Conservation (phyloP, 2,113 vertebrate genomes). For the Platichthys stellatus region DNA sequence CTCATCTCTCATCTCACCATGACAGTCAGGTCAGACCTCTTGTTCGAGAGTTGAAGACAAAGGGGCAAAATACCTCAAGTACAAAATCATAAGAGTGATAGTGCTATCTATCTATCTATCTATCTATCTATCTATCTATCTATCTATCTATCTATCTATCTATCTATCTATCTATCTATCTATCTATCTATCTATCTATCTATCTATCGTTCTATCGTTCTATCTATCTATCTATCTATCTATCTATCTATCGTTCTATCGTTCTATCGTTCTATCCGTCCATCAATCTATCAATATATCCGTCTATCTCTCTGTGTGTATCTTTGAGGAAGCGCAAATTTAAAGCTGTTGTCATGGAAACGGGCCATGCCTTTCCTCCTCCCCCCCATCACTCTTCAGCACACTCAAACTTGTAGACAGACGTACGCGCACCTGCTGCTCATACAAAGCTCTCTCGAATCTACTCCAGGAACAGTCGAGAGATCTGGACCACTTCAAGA, state of each 20-base stretch:
- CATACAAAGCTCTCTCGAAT: constrained; percentile 7
- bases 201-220: constrained; percentile 2
- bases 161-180: constrained; percentile 23
- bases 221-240: constrained; percentile 31
- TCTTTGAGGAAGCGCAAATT: constrained; percentile 68
- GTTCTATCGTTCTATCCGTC: no score
- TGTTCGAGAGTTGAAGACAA: neutral
- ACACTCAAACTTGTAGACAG: constrained; percentile 51
- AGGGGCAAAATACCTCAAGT: neutral
- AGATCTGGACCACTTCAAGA: constrained; percentile 43
- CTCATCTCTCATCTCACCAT: neutral
- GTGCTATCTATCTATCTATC: constrained; percentile 17
- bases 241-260: constrained; percentile 28
- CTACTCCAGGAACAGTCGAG: constrained; percentile 45
- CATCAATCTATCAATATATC: constrained; percentile 33
- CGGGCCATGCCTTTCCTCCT: constrained; percentile 64
- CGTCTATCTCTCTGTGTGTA: constrained; percentile 25
- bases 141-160: constrained; percentile 34
- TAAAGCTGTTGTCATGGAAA: constrained; percentile 82
- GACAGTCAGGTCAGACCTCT: neutral
- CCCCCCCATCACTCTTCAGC: constrained; percentile 31
- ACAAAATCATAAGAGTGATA: no score
- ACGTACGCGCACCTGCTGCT: neutral
- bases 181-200: neutral
- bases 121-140: constrained; percentile 39